Base-by-base conservation (phyloP, 1,140 invertebrate genomes). In the Drosophila equinoxialis region DNA sequence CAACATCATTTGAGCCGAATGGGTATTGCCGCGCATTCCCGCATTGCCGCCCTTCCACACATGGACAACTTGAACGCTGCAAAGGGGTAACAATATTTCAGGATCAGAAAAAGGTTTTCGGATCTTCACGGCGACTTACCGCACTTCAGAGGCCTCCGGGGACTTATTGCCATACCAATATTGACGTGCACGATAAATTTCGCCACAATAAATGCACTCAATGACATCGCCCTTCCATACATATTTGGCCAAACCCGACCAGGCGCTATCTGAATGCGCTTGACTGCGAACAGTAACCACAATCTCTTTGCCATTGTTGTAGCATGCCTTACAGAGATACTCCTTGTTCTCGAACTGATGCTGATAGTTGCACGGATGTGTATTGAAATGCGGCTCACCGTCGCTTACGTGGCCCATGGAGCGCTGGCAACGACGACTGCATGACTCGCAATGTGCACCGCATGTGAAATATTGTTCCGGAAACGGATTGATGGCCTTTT, bases 101-200 rank as follows among this genome's bases (percentile, higher is more conserved):
- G 26, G 26, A 30, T 30, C 17, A 17, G 17, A 17, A 17, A 17
- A 17, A 17, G 17, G 23, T 26, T 26, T 26, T 26, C 23, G 23
- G 23, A 26, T 6, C 30, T 6, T 6, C 6, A 14, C 8, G 58
- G 54, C 8, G 2, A 77, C 71, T 74, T 77, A 90, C 86, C 94
- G 92, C 7, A 96, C 95, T 8, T 94, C 94, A 11, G 93, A 92
- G 58, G 95, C 94, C 87, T 97, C 96, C 1, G 96, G 95, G 78
- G 95, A 94, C 77, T 95, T 95, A 90, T 98, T 97, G 1, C 96
- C 96, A 91, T 96, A 97, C 97, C 97, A 98, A 90, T 96, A 96
- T 82, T 97, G 95, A 8, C 96, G 93, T 90, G 96, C 96, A 54
- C 95, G 93, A 90, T 96, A 97, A 69, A 97, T 97, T 75, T 97